phyloP scores from a whole-genome alignment of 2,113 vertebrate genomes.

The Leucopsar rothschildi region DNA sequence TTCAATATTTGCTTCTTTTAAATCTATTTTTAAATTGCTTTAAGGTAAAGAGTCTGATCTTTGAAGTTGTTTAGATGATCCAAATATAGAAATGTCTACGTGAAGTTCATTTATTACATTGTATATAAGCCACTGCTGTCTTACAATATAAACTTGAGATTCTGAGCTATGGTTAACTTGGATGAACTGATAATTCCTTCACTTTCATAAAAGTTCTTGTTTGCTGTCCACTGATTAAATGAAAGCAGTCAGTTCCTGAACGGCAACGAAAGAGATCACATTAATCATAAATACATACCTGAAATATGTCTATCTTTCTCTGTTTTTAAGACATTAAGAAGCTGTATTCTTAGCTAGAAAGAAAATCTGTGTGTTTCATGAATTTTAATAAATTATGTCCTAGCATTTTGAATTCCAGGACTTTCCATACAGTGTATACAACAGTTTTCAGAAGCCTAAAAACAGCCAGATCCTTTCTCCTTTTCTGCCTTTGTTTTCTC shows the following conservation, averaged over 20 bases:
- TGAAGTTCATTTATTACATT: background rate
- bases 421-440: background rate
- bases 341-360: background rate
- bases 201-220: background rate
- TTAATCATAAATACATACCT: background rate
- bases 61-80: background rate
- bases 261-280: background rate
- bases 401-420: background rate
- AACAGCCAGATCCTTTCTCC: background rate
- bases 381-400: background rate
- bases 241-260: background rate
- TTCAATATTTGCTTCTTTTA: background rate
- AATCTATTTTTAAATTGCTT: background rate
- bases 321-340: background rate
- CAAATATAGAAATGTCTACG: background rate
- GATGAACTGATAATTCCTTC: background rate
- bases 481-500: background rate
- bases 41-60: background rate
- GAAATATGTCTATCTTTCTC: background rate
- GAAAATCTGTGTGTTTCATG: background rate
- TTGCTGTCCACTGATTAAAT: background rate
- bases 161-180: background rate
- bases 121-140: background rate
- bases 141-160: background rate
- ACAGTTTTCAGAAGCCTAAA: background rate